Conservation (phyloP, 2,113 vertebrate species). For the Dryoscopus gambensis region DNA sequence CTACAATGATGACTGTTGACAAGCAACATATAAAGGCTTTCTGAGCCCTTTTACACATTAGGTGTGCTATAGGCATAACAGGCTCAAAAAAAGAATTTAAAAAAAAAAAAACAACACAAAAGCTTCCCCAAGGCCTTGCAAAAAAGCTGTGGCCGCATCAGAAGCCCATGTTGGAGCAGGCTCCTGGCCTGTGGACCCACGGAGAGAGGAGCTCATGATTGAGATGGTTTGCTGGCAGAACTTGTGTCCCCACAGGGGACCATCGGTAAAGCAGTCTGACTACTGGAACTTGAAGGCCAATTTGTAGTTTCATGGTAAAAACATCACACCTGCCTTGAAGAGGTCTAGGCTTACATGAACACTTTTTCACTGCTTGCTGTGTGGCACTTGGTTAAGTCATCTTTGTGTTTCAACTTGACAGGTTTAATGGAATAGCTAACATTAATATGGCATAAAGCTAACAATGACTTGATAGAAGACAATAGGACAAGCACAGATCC, state of each 20-base stretch:
- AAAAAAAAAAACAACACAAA: neutral
- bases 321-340: neutral
- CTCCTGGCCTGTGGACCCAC: neutral
- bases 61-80: neutral
- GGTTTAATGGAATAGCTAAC: neutral
- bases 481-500: neutral
- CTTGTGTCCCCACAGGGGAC: too few species aligned
- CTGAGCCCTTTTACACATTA: neutral
- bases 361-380: neutral
- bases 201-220: neutral
- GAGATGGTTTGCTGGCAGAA: neutral
- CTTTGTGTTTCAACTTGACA: neutral
- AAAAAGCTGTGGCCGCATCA: neutral
- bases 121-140: neutral
- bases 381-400: neutral
- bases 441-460: neutral
- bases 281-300: neutral
- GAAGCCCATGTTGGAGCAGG: fast-evolving
- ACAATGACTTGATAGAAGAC: neutral
- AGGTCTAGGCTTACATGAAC: neutral
- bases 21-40: neutral
- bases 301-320: neutral
- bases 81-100: neutral
- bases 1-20: neutral
- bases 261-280: neutral